Evolutionary conservation across 1,140 invertebrate species (phyloP).

Genomic region (Aphidius gifuensis): DNA sequence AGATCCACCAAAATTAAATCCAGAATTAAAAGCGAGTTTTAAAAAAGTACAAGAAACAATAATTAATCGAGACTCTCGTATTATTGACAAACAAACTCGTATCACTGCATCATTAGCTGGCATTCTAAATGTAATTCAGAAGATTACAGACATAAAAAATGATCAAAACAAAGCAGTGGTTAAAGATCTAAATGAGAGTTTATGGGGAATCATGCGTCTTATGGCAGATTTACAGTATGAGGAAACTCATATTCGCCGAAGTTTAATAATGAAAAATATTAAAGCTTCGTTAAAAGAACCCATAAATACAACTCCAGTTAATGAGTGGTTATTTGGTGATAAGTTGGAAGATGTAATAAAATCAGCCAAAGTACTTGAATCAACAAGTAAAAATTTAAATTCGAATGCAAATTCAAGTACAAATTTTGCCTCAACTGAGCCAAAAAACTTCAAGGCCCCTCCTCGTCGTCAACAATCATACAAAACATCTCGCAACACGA

Average conservation of each 20-base stretch:
- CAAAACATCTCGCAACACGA: not conserved
- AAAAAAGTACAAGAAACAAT: not conserved
- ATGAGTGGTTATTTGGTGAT: not conserved
- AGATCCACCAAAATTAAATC: conserved; percentile 18
- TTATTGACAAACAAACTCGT: conserved; percentile 15
- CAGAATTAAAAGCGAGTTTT: conserved; percentile 15
- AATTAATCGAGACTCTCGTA: conserved; percentile 15
- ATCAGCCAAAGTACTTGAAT: not conserved
- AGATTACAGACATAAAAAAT: too few relatives aligned
- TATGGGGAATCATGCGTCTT: too few relatives aligned
- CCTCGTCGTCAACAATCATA: not conserved
- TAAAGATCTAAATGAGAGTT: too few relatives aligned
- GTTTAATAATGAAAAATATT: too few relatives aligned
- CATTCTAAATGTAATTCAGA: too few relatives aligned
- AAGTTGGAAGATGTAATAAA: not conserved
- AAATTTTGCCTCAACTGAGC: not conserved
- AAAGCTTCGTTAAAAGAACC: too few relatives aligned
- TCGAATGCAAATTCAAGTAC: not conserved
- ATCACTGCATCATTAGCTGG: conserved; percentile 6
- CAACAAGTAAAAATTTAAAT: not conserved
- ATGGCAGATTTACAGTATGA: too few relatives aligned
- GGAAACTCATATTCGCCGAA: too few relatives aligned
- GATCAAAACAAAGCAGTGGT: too few relatives aligned
- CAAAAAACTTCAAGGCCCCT: conserved; percentile 15
- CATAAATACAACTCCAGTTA: not conserved